Conservation (phyloP, 2,888 invertebrate species). For the Cactoblastis cactorum region DNA sequence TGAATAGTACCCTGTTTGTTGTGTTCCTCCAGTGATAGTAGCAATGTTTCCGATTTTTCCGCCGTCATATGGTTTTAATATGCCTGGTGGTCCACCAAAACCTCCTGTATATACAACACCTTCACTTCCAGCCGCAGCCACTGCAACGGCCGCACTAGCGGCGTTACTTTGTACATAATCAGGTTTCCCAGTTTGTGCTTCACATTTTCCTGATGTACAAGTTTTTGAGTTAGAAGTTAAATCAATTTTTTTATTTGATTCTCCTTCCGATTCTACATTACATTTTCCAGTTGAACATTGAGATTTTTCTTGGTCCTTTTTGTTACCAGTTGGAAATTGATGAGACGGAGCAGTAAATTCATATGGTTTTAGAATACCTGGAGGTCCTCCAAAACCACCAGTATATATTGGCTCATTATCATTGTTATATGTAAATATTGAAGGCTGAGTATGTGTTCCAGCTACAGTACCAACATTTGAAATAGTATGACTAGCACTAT, state of each 20-base stretch:
- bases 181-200: slow-evolving; percentile 19
- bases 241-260: neutral
- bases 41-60: slow-evolving; percentile 33
- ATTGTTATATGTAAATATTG: slow-evolving; percentile 6
- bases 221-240: slow-evolving; percentile 13
- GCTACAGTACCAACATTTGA: slow-evolving; percentile 13
- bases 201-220: slow-evolving; percentile 33
- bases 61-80: slow-evolving; percentile 55
- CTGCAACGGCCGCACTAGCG: slow-evolving; percentile 24
- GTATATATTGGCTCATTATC: slow-evolving; percentile 26
- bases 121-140: slow-evolving; percentile 40
- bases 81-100: slow-evolving; percentile 68
- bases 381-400: slow-evolving; percentile 39
- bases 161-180: slow-evolving; percentile 13
- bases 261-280: neutral
- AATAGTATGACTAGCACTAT: neutral
- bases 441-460: slow-evolving; percentile 8
- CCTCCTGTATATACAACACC: slow-evolving; percentile 57
- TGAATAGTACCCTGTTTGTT: neutral
- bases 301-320: neutral
- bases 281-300: slow-evolving; percentile 7
- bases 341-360: slow-evolving; percentile 15
- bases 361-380: slow-evolving; percentile 33
- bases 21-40: neutral
- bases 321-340: slow-evolving; percentile 3